These are phyloP conservation scores for Bothrops alternatus DNA, from an alignment of 2,797 vertebrate species.

Conservation along the genomic window DNA sequence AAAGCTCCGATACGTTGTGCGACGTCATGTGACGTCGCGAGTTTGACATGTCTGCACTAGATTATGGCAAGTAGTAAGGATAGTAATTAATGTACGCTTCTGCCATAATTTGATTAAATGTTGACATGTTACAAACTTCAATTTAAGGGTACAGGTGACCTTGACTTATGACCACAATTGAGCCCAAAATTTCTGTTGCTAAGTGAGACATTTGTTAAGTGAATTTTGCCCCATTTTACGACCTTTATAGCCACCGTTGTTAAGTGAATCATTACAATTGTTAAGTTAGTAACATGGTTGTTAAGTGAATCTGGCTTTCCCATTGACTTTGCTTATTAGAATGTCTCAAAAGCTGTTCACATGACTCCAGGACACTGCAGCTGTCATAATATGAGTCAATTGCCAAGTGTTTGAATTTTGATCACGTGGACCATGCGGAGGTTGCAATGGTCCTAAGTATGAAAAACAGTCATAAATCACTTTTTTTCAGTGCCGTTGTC, in stretches of 20 bases:
- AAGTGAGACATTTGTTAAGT: background rate
- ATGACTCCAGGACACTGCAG: background rate
- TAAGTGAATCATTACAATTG: background rate
- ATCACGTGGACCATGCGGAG: background rate
- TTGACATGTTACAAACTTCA: background rate
- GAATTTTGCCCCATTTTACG: background rate
- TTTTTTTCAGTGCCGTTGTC: background rate
- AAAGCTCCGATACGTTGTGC: no score
- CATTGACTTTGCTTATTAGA: background rate
- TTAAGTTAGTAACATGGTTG: background rate
- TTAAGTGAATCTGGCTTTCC: background rate
- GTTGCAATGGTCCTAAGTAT: background rate
- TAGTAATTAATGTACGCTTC: background rate
- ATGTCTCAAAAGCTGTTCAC: background rate
- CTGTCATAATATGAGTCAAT: background rate
- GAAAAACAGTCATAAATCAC: background rate
- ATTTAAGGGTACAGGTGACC: background rate
- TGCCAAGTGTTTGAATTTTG: background rate
- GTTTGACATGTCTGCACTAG: background rate
- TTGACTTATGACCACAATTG: background rate
- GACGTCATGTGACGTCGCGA: no score
- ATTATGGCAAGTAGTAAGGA: background rate
- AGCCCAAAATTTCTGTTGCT: background rate
- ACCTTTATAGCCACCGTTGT: background rate
- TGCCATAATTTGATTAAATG: background rate